Conservation (phyloP, 2,888 invertebrate species). For the Brenthis hecate region DNA sequence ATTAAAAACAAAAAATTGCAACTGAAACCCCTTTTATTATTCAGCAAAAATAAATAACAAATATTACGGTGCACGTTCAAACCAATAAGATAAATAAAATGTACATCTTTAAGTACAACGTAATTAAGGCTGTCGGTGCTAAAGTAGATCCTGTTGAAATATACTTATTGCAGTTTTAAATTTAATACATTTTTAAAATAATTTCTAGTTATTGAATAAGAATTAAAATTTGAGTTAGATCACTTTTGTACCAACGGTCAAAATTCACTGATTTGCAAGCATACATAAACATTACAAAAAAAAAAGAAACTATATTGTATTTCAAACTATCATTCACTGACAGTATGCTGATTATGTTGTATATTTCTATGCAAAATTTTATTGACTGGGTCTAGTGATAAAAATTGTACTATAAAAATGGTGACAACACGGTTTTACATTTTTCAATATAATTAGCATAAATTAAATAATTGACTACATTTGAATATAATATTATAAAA, state of each 20-base stretch:
- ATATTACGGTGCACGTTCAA: conserved; percentile 26
- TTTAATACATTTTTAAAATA: too few relatives aligned
- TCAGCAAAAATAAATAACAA: conserved; percentile 43
- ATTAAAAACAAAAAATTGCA: conserved; percentile 50
- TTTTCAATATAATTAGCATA: neutral
- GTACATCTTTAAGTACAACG: conserved; percentile 31
- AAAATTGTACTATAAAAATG: neutral
- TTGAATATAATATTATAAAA: conserved; percentile 5
- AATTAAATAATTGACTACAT: too few relatives aligned
- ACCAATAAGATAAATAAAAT: conserved; percentile 28
- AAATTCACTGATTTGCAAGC: conserved; percentile 9
- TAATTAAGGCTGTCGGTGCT: conserved; percentile 1
- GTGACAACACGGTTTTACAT: conserved; percentile 4
- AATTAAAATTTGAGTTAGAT: conserved; percentile 4
- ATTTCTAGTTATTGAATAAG: too few relatives aligned
- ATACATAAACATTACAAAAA: conserved; percentile 5
- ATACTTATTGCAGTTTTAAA: too few relatives aligned
- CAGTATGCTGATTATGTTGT: conserved; percentile 5
- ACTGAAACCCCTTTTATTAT: conserved; percentile 70
- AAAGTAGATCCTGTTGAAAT: too few relatives aligned
- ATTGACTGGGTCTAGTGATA: conserved; percentile 12
- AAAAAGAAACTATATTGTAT: neutral
- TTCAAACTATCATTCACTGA: neutral
- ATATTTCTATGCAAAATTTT: neutral
- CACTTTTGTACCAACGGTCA: conserved; percentile 1